These are phyloP conservation scores for Okamejei kenojei DNA, from an alignment of 2,797 vertebrate genomes.

Conservation along the genomic window DNA sequence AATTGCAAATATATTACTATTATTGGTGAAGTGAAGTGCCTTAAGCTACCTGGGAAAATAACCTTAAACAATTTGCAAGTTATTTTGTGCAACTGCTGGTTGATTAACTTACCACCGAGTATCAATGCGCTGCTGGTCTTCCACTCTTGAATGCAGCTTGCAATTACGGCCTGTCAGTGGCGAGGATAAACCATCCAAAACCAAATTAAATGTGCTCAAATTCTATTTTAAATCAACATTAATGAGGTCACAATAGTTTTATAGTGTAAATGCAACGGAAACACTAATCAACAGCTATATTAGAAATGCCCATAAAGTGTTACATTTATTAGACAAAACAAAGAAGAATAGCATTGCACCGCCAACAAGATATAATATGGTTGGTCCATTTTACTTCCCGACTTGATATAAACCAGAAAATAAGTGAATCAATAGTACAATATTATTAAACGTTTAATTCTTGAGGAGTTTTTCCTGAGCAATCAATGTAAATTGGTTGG, in stretches of 20 bases:
- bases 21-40: neutral
- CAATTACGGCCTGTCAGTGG: neutral
- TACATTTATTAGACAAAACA: neutral
- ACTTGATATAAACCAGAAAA: neutral
- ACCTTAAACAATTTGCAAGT: neutral
- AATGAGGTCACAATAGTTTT: neutral
- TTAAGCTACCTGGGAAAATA: too few relatives aligned
- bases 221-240: neutral
- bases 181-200: neutral
- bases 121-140: neutral
- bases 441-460: too few relatives aligned
- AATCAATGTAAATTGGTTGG: neutral
- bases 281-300: neutral
- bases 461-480: neutral
- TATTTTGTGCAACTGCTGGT: neutral
- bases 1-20: neutral
- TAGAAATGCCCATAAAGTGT: neutral
- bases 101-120: neutral
- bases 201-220: neutral
- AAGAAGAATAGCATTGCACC: neutral
- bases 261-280: neutral
- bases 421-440: too few relatives aligned
- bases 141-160: neutral
- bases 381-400: neutral
- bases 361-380: neutral